Evolutionary conservation across 1,140 invertebrate species (phyloP), one percentile per base, ranked within the genome.

Genomic region (Orius insidiosus): DNA sequence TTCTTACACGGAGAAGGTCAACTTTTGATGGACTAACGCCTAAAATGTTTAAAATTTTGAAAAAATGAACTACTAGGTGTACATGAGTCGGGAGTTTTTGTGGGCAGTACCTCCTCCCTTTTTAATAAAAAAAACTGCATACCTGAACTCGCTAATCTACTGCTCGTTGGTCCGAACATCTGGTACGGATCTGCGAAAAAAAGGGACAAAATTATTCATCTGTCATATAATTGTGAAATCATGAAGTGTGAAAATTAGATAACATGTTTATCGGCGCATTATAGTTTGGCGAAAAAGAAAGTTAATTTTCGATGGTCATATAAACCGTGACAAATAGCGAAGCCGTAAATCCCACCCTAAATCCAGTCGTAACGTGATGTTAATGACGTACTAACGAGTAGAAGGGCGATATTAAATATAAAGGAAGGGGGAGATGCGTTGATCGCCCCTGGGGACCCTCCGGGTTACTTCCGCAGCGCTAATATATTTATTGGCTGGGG

Each of bases 111-210:
- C 37, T 13, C n/a, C 14, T 10, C 19, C 37, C 11, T 15, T n/a
- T n/a, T n/a, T n/a, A n/a, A 14, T 15, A 30, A 10, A 46, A n/a
- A 16, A 36, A 30, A 39, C 47, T 31, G 37, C 63, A 70, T 68
- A 86, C 84, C 84, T 69, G 87, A 90, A 65, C 85, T 90, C 24
- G 87, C 87, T 58, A 92, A 69, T 58, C 87, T 75, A 70, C 85
- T 92, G 68, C 85, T 90, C 38, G 88, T 90, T 37, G 87, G 82
- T 43, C 85, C 86, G 63, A 94, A 90, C 81, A 93, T 86, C 71
- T 92, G 86, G 72, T 93, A 94, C 59, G 88, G 87, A 81, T 94
- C 87, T 89, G n/a, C n/a, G 75, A 38, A 76, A 76, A 56, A 68
- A 60, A 61, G 49, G 52, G 53, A 54, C 51, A n/a, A n/a, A n/a